phyloP scores from a whole-genome alignment of 2,797 vertebrate genomes.

The Rhabdophis nuchalis region DNA sequence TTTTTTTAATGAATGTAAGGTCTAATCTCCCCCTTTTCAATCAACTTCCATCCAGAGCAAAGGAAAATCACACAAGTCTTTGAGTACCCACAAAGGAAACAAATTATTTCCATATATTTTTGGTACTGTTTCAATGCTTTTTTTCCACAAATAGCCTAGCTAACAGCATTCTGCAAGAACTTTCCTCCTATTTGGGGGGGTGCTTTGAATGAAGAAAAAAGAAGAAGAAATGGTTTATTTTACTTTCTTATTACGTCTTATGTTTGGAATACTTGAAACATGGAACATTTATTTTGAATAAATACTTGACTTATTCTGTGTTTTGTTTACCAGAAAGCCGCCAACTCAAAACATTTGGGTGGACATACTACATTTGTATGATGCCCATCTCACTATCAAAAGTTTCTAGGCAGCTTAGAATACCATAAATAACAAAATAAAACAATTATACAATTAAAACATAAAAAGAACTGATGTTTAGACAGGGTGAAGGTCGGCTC shows the following conservation, averaged over 20 bases:
- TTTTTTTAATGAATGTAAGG: not conserved
- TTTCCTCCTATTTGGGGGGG: not conserved
- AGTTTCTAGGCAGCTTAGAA: not conserved
- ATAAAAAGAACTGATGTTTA: not conserved
- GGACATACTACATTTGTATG: not conserved
- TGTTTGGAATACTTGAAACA: not conserved
- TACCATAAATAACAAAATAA: not conserved
- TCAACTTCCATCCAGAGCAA: not conserved
- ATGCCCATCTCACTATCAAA: not conserved
- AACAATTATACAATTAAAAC: not conserved
- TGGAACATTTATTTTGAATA: not conserved
- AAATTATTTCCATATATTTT: not conserved
- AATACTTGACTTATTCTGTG: not conserved
- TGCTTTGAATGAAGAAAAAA: not conserved
- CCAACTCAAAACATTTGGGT: not conserved
- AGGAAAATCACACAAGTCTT: not conserved
- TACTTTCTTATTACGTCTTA: not conserved
- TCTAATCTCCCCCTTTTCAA: not conserved
- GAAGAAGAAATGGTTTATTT: not conserved
- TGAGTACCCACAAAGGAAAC: not conserved
- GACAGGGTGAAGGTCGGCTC: not conserved
- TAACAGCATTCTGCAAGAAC: not conserved
- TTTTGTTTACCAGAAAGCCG: not conserved
- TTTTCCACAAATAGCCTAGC: not conserved
- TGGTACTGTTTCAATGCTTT: not conserved